Conservation (phyloP, 2,113 vertebrate species). For the Greenwoodochromis staneri region DNA sequence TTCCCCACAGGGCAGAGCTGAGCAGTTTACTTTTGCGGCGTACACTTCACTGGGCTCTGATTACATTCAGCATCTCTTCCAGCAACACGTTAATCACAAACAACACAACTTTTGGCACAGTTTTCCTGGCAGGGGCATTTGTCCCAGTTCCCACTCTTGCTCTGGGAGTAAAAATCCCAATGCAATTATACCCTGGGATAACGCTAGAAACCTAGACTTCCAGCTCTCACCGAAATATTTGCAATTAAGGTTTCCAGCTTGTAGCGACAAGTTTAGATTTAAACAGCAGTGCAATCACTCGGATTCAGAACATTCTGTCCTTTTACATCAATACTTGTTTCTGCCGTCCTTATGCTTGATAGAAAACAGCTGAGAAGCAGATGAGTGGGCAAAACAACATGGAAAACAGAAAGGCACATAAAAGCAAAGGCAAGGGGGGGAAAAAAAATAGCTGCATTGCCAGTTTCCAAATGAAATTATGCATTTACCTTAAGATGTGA, state of each 20-base stretch:
- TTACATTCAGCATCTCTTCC: constrained; percentile 16
- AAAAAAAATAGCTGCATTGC: neutral
- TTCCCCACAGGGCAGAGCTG: neutral
- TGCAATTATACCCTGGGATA: constrained; percentile 38
- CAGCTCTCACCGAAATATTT: neutral
- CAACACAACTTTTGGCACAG: constrained; percentile 39
- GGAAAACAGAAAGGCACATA: neutral
- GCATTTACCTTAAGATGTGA: constrained; percentile 62
- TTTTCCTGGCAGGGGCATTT: constrained; percentile 35
- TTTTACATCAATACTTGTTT: neutral
- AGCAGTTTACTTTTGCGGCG: neutral
- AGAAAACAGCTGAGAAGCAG: constrained; percentile 4
- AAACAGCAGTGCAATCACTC: neutral
- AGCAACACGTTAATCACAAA: constrained; percentile 43
- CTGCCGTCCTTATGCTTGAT: neutral
- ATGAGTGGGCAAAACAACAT: neutral
- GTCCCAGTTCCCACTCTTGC: constrained; percentile 39
- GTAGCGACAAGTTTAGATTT: neutral
- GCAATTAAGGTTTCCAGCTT: neutral
- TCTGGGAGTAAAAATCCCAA: constrained; percentile 35
- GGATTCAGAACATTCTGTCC: neutral
- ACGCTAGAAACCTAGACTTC: neutral
- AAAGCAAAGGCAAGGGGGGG: neutral
- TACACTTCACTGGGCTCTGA: neutral
- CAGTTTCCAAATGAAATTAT: neutral